Percentiles rank a stretch among this genome's conserved stretches.
Evolutionary conservation across 2,113 vertebrate species (phyloP).

Genomic region (Cygnus atratus): DNA sequence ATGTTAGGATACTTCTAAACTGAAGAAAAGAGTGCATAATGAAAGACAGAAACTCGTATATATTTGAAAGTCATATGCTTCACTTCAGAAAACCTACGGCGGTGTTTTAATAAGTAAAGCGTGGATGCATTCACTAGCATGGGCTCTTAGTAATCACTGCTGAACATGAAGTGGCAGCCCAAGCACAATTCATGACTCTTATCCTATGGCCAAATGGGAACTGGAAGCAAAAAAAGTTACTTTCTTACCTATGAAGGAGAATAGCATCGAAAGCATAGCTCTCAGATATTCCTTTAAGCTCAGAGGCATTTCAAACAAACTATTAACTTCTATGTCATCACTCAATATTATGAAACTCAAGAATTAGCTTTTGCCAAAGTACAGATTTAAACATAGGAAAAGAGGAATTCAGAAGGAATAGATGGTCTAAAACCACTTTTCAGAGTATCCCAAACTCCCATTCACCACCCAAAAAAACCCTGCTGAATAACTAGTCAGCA

Average conservation of each 20-base stretch:
- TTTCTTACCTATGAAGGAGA: neutral
- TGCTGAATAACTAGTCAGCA: neutral
- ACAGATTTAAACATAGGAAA: neutral
- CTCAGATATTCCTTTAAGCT: neutral
- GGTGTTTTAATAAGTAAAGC: neutral
- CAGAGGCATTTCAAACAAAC: neutral
- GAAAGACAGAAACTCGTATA: neutral
- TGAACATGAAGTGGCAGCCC: neutral
- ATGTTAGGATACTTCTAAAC: neutral
- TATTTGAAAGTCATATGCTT: neutral
- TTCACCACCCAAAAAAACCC: rapidly evolving
- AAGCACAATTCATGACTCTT: neutral
- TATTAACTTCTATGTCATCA: neutral
- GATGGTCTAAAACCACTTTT: neutral
- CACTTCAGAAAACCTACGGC: neutral
- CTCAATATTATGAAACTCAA: neutral
- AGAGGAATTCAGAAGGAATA: neutral
- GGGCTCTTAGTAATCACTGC: neutral
- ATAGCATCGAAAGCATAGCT: neutral
- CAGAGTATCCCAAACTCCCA: neutral
- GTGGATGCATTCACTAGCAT: neutral
- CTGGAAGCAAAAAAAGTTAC: neutral
- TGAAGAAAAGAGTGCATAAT: neutral
- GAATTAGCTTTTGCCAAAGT: neutral
- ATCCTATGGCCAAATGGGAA: neutral